Conservation (phyloP, 2,888 invertebrate genomes). For the Morinoia aosen region DNA sequence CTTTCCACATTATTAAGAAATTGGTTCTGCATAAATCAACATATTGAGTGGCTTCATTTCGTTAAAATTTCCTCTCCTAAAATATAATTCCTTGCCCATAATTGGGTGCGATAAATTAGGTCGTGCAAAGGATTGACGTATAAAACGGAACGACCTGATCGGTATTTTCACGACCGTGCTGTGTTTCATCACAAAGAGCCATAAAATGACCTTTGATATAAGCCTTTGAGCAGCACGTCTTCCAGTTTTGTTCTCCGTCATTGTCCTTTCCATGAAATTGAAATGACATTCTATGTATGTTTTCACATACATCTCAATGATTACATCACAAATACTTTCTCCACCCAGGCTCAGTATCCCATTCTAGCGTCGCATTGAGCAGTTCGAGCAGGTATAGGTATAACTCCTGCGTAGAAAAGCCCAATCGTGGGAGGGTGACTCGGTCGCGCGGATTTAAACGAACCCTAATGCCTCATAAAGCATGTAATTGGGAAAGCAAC, state of each 20-base stretch:
- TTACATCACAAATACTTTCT: not conserved
- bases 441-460: not conserved
- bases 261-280: not conserved
- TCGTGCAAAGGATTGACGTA: no score
- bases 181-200: no score
- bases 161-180: no score
- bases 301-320: not conserved
- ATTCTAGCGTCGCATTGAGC: not conserved
- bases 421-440: not conserved
- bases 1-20: no score
- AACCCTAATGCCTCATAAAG: constrained; percentile 1
- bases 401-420: not conserved
- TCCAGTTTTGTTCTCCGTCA: not conserved
- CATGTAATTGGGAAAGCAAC: constrained; percentile 43
- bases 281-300: not conserved
- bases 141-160: no score
- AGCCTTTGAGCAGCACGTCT: no score
- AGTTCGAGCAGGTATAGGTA: not conserved
- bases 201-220: no score
- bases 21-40: no score
- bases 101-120: no score
- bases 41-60: no score
- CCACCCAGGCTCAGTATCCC: not conserved
- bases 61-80: no score
- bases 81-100: no score